Base-by-base conservation (phyloP, 1,140 invertebrate genomes). In the Drosophila kanapiae region DNA sequence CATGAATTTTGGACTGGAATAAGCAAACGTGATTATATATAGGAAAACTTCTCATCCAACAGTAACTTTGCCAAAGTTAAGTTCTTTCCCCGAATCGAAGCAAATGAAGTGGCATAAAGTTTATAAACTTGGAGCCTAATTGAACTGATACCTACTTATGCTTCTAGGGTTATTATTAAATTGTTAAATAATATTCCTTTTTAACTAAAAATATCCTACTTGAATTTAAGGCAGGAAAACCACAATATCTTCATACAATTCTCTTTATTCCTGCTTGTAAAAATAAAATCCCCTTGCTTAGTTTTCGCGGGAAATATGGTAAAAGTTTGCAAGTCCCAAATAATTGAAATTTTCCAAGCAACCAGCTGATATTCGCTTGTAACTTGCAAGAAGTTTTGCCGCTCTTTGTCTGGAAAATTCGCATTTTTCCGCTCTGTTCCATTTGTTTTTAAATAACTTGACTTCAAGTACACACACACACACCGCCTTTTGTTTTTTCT, bases 401-500 rank as follows among this genome's bases (percentile, higher is more conserved):
- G 16, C 14, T 42, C 63, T 45, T 67, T 69, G 65, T 69, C 37
- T 67, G 38, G 47, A 27, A 69, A 64, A 53, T 51, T 56, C 63
- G 38, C 45, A 72, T 35, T 70, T 60, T 71, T 23, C 23, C 13
- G 54, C 56, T 18, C 16, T 23, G 29, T 56, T 67, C 6, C 53
- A 27, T 9, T 43, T 29, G 33, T 38, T 72, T 69, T 71, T 59
- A 37, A 54, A 43, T 40, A 82, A 65, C 64, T 78, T 75, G 49
- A 65, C 65, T 84, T 60, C 68, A 80, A 87, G 81, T 78, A 75
- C 68, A 74, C 51, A 65, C 68, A 74, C 51, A 65, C 70, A 31
- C 47, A 53, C 70, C 48, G 27, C 9, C 48, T 80, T 67, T 84
- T 81, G 81, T 1, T 82, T 91, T 91, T 79, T 78, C 63, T 85